Percentiles rank a stretch among this genome's conserved stretches.
Conservation (phyloP, 2,797 vertebrate genomes). For the Sebastiscus albofasciatus region DNA sequence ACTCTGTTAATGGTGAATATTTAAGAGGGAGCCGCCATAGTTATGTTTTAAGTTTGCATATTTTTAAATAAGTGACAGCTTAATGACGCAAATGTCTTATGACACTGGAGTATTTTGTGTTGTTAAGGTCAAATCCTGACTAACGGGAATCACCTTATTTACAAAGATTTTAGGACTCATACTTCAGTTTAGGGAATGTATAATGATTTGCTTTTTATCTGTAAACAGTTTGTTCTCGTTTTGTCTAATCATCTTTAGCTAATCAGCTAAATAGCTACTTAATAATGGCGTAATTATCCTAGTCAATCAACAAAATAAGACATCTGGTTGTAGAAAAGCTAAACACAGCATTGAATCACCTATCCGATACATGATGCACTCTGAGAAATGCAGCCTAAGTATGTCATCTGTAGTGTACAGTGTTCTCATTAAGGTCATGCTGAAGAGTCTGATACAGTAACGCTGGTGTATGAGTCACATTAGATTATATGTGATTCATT, state of each 20-base stretch:
- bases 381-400: conserved; percentile 4
- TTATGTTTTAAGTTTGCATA: not conserved
- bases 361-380: conserved; percentile 19
- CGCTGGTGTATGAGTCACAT: conserved; percentile 50
- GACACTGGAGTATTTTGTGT: not conserved
- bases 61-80: not conserved
- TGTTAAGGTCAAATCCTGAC: not conserved
- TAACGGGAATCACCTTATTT: not conserved
- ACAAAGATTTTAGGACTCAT: not conserved
- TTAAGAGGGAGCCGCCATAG: not conserved
- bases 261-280: too few relatives aligned
- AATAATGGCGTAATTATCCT: too few relatives aligned
- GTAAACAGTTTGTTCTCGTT: not conserved
- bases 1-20: conserved; percentile 29
- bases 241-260: conserved; percentile 14
- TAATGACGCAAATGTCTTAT: not conserved
- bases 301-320: not conserved
- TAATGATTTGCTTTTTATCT: not conserved
- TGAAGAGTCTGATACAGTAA: conserved; percentile 27
- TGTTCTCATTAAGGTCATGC: conserved; percentile 44
- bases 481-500: conserved; percentile 41
- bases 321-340: not conserved
- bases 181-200: not conserved
- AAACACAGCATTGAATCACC: conserved; percentile 19
- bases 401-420: conserved; percentile 4